A percentile compares a stretch with the other conserved stretches of the same genome.
These are phyloP conservation scores for Oasisia sp. DNA, from an alignment of 2,888 invertebrate genomes.

Conservation along the genomic window DNA sequence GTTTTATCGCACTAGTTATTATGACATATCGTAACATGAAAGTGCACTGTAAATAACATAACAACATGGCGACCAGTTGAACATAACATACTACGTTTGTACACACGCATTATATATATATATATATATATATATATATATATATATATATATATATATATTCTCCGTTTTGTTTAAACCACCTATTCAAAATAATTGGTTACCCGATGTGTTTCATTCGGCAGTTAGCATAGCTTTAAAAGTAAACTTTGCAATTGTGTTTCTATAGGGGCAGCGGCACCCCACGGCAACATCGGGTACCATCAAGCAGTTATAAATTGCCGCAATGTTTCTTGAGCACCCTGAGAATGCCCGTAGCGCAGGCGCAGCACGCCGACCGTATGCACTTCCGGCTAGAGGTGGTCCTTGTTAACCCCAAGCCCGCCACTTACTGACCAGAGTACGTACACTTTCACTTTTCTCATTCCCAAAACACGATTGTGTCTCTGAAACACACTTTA, in stretches of 20 bases:
- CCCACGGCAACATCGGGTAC: not conserved
- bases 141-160: no score
- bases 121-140: no score
- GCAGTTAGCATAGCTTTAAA: not conserved
- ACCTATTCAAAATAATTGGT: not conserved
- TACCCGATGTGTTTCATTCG: not conserved
- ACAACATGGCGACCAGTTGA: no score
- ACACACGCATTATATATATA: no score
- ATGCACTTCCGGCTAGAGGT: not conserved
- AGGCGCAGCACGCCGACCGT: not conserved
- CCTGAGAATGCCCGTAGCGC: not conserved
- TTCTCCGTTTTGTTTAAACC: no score
- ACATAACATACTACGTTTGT: no score
- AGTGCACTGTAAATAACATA: no score
- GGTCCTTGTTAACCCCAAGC: not conserved
- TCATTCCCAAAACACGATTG: not conserved
- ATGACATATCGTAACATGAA: no score
- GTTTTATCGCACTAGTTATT: no score
- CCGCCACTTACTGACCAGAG: not conserved
- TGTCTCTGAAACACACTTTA: not conserved
- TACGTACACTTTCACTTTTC: not conserved
- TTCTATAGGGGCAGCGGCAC: not conserved
- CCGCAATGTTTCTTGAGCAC: slow-evolving; percentile 5
- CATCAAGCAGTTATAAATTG: not conserved
- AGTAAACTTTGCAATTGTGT: not conserved